Evolutionary conservation across 2,888 invertebrate species (phyloP).

Genomic region (Lapara coniferarum): DNA sequence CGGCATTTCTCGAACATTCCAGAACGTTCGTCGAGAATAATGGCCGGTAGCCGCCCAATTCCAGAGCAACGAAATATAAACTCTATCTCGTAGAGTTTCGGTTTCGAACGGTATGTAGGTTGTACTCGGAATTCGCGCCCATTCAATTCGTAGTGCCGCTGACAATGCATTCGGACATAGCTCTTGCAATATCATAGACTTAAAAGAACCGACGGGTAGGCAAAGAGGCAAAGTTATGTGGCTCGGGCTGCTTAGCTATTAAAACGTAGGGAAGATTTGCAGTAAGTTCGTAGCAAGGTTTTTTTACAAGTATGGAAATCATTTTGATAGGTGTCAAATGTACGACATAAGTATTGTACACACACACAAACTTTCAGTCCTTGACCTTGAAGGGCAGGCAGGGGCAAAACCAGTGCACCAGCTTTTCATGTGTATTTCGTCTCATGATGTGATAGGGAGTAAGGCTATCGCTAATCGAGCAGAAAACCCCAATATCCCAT

Average conservation of each 20-base stretch:
- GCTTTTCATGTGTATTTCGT: too few relatives aligned
- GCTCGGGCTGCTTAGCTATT: slow-evolving; percentile 1
- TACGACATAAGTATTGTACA: neutral
- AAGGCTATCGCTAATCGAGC: too few relatives aligned
- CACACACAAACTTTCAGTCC: too few relatives aligned
- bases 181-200: slow-evolving; percentile 24
- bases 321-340: neutral
- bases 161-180: slow-evolving; percentile 32
- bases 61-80: neutral
- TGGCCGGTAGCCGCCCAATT: slow-evolving; percentile 25
- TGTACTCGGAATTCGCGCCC: slow-evolving; percentile 5
- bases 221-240: slow-evolving; percentile 21
- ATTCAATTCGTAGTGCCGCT: slow-evolving; percentile 29
- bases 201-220: slow-evolving; percentile 22
- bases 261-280: slow-evolving; percentile 10
- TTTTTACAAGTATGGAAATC: neutral
- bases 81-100: neutral
- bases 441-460: too few relatives aligned
- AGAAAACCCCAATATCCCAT: too few relatives aligned
- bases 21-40: slow-evolving; percentile 34
- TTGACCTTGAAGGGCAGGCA: too few relatives aligned
- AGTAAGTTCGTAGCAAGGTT: neutral
- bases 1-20: slow-evolving; percentile 28
- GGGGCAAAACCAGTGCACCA: too few relatives aligned
- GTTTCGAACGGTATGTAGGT: neutral